These are phyloP conservation scores for Upupa epops DNA, from an alignment of 2,113 vertebrate genomes.

Conservation along the genomic window DNA sequence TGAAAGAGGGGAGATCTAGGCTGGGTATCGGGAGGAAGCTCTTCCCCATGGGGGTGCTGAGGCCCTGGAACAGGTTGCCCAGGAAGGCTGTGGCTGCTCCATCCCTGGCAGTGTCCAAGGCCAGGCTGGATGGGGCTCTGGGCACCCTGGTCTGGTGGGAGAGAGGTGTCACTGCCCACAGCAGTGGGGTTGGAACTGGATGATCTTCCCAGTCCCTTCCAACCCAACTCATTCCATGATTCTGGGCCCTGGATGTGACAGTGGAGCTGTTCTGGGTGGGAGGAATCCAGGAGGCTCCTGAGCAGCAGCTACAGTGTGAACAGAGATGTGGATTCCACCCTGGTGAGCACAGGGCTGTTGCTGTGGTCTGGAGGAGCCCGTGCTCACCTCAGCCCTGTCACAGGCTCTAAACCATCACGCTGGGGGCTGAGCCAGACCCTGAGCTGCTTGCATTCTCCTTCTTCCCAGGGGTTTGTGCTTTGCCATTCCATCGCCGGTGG, in stretches of 20 bases:
- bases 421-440: background rate
- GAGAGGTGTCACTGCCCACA: too few species aligned
- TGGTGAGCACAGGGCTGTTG: background rate
- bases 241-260: background rate
- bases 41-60: too few species aligned
- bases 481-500: slow-evolving; percentile 98
- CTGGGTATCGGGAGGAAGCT: too few species aligned
- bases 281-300: background rate
- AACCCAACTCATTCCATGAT: too few species aligned
- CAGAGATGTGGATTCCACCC: background rate
- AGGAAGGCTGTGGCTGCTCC: too few species aligned
- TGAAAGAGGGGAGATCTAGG: too few species aligned
- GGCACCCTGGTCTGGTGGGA: too few species aligned
- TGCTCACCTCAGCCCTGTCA: rapidly evolving
- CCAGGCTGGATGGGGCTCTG: too few species aligned
- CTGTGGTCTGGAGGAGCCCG: background rate
- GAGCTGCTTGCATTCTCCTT: background rate
- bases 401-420: background rate
- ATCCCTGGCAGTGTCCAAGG: too few species aligned
- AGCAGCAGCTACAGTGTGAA: background rate
- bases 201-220: too few species aligned
- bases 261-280: background rate
- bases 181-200: too few species aligned
- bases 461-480: slow-evolving; percentile 90
- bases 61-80: too few species aligned